Conservation (phyloP, 2,888 invertebrate genomes). For the Bimastos eiseni region DNA sequence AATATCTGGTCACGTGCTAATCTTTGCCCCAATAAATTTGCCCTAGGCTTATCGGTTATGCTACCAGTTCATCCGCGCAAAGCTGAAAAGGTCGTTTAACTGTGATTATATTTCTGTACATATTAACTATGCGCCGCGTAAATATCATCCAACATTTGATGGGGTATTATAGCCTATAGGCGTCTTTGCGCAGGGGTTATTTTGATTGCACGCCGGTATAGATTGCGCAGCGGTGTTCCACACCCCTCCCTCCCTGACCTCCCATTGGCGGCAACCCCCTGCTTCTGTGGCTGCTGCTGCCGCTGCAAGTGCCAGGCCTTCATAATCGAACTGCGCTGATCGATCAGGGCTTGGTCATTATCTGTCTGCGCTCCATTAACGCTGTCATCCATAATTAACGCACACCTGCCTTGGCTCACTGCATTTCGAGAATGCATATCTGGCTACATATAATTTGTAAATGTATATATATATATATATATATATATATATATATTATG, state of each 20-base stretch:
- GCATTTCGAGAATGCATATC: not conserved
- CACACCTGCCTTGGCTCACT: not conserved
- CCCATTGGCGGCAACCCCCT: not conserved
- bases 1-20: not conserved
- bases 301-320: slow-evolving; percentile 4
- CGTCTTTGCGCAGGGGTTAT: too few species aligned
- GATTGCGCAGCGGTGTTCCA: not conserved
- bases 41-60: not conserved
- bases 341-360: slow-evolving; percentile 14
- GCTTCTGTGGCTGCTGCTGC: not conserved
- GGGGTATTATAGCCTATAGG: too few species aligned
- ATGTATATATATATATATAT: too few species aligned
- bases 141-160: too few species aligned
- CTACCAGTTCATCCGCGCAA: not conserved
- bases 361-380: not conserved
- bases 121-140: too few species aligned
- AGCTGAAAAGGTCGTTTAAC: not conserved
- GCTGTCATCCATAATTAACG: slow-evolving; percentile 23
- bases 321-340: not conserved
- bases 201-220: not conserved
- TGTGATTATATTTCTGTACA: not conserved
- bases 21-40: not conserved
- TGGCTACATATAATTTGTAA: too few species aligned
- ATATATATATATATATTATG: not conserved
- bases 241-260: not conserved